Evolutionary conservation across 2,888 invertebrate species (phyloP), one percentile per base, ranked within the genome.

Genomic region (Cryptops parisi): DNA sequence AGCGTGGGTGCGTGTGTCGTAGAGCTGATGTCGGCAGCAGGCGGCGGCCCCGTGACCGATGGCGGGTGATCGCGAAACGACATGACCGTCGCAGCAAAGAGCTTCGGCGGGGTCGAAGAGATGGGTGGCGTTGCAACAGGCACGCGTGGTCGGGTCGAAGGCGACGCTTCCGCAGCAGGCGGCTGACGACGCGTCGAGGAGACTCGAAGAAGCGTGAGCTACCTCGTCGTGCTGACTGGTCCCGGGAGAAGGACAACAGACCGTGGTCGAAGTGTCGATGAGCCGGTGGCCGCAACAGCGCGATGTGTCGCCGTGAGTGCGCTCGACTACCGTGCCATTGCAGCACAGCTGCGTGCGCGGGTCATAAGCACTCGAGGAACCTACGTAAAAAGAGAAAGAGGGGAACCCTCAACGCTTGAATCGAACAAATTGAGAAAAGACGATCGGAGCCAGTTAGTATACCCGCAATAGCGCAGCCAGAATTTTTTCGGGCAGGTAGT

Each of bases 181-280:
- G 6, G 6, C 9, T 17, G 24, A 21, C 6, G 4, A 12, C 9
- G 22, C 23, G 46, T 46, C 46, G 46, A 22, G 23, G 9, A 46
- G 22, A 6, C 25, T 21, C 19, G 24, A 5, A 15, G 50, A 39
- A 12, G 50, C 22, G 15, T 25, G 24, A 24, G 22, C 17, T 24
- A 17, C 23, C 50, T 41, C 40, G 12, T n/a, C 4, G 5, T 41
- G 24, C 5, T 41, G n/a, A 12, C 22, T 48, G 17, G 5, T 25
- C 2, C 27, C 17, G n/a, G n/a, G n/a, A n/a, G n/a, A n/a, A n/a
- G n/a, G n/a, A 40, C 50, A 50, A 41, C 50, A 50, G 6, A 50
- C 17, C 21, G 40, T 40, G 24, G 39, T 40, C 3, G 17, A 24
- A 1, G 50, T 24, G 19, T 50, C 33, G 24, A 19, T 27, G 5